Base-by-base conservation (phyloP, 1,140 invertebrate species). In the Camponotus floridanus region DNA sequence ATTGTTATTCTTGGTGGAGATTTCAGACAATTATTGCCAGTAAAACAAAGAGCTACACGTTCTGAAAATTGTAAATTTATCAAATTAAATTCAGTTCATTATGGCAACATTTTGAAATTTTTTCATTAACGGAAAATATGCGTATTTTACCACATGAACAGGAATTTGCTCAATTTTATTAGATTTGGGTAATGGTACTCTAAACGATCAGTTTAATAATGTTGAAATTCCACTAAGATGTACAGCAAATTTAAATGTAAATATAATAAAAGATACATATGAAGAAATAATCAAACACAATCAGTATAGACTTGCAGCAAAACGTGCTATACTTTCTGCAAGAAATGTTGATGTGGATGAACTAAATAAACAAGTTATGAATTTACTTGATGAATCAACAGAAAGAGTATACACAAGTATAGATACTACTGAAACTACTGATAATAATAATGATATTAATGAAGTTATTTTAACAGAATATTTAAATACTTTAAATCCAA, bases 11-110 rank as follows among this genome's bases (percentile, higher is more conserved):
- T 74, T 2, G 51, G 33, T 39, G n/a, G 48, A 4, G 51, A 74
- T 74, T 74, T 74, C 36, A 51, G 68, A 45, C 31, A 76, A 31
- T 76, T 76, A 31, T 48, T 76, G 9, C 36, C 73, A 61, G 3
- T 61, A 11, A 76, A 42, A n/a, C 5, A 76, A 33, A 26, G 18
- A 36, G 6, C 8, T 64, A 64, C 42, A 5, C 39, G 39, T 71
- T 9, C 3, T 70, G 31, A n/a, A 64, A 78, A 36, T 42, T 45
- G 18, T 81, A 59, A 67, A 86, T 70, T 61, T 76, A 65, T 68
- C 36, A n/a, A 48, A 42, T 59, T 21, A 71, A 86, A 78, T 81
- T 68, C 57, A 33, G 33, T 13, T 33, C 26, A 62, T 39, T 65
- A 65, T 65, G 33, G 62, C 13, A 65, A 65, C 33, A 65, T 36